Percentiles rank a stretch among this genome's conserved stretches.
phyloP scores from a whole-genome alignment of 2,113 vertebrate genomes.

The Strix uralensis region DNA sequence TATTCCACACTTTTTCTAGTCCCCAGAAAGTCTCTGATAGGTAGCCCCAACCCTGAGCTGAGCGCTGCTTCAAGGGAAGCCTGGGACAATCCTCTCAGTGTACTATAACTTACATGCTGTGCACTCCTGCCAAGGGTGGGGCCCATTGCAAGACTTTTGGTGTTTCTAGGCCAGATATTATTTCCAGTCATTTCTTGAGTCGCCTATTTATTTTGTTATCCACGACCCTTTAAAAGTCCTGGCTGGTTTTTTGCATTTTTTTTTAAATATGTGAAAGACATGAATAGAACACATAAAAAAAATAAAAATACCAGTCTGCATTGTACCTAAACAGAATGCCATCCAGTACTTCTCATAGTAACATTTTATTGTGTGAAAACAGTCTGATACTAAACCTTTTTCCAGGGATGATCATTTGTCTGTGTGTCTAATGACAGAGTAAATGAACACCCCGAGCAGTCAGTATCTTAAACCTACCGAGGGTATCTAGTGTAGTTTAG shows the following conservation, averaged over 20 bases:
- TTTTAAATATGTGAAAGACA: not conserved
- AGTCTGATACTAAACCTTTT: not conserved
- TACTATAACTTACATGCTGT: not conserved
- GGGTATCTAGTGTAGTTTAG: not conserved
- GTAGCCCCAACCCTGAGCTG: not conserved
- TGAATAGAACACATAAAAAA: not conserved
- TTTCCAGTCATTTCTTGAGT: slow-evolving; percentile 35
- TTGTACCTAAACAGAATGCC: slow-evolving; percentile 4
- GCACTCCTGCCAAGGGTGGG: slow-evolving; percentile 38
- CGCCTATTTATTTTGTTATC: slow-evolving; percentile 28
- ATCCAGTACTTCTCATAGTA: not conserved
- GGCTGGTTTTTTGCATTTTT: not conserved
- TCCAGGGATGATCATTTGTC: slow-evolving; percentile 25
- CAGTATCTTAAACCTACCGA: not conserved
- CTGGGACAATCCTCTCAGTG: not conserved
- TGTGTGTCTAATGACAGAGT: not conserved
- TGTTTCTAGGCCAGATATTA: slow-evolving; percentile 33
- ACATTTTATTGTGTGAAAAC: not conserved
- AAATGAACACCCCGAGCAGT: not conserved
- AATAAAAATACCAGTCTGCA: not conserved
- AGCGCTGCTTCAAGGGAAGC: not conserved
- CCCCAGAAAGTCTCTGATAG: not conserved
- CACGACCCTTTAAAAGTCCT: not conserved
- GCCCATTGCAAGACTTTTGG: not conserved
- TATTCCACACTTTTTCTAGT: not conserved